These are phyloP conservation scores for Cynoglossus semilaevis DNA, from an alignment of 2,113 vertebrate genomes.

Conservation along the genomic window DNA sequence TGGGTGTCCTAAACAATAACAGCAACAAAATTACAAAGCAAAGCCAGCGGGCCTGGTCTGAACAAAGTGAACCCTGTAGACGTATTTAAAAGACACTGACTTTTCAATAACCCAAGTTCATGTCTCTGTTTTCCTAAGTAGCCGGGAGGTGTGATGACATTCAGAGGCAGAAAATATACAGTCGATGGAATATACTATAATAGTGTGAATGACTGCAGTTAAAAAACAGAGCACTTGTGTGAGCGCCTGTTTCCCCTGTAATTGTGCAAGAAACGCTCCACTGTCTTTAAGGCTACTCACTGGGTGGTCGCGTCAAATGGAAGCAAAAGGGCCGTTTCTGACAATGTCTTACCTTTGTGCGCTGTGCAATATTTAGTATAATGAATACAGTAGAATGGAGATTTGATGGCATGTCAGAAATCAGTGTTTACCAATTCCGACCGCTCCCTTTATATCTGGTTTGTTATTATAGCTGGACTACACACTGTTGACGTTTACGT, in stretches of 20 bases:
- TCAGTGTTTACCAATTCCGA: background rate
- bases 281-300: slow-evolving; percentile 15
- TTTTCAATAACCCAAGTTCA: slow-evolving; percentile 17
- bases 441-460: too few species aligned
- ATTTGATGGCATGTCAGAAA: background rate
- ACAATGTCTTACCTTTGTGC: slow-evolving; percentile 6
- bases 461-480: background rate
- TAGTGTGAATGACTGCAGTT: background rate
- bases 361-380: background rate
- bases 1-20: slow-evolving; percentile 18
- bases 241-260: slow-evolving; percentile 4
- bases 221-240: slow-evolving; percentile 8
- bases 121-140: background rate
- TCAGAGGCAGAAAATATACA: background rate
- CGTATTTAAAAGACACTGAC: slow-evolving; percentile 7
- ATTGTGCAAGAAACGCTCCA: slow-evolving; percentile 9
- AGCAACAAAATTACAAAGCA: slow-evolving; percentile 17
- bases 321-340: slow-evolving; percentile 21
- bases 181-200: background rate
- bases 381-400: background rate
- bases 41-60: slow-evolving; percentile 1
- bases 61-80: slow-evolving; percentile 4
- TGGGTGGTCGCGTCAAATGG: slow-evolving; percentile 34
- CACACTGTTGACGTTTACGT: too few species aligned
- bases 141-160: background rate